Evolutionary conservation across 37 sponge, comb jelly and placozoan genomes (phyloP).

Genomic region (Crambe crambe): DNA sequence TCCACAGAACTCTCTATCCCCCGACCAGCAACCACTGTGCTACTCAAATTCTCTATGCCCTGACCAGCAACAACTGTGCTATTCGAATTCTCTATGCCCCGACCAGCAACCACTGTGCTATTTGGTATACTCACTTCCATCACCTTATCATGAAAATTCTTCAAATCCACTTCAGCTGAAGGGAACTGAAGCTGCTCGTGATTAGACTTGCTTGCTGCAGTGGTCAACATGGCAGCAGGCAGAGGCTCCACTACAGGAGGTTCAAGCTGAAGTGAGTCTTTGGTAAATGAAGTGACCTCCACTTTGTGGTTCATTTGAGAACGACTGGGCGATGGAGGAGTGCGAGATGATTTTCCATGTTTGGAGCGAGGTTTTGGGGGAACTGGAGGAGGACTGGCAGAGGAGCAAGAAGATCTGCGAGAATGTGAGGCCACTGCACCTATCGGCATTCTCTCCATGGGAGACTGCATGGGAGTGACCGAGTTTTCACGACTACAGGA

Average conservation of each 20-base stretch:
- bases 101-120: background rate
- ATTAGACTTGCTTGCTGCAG: background rate
- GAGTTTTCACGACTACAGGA: background rate
- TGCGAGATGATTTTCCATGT: background rate
- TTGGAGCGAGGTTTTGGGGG: conserved; percentile 18
- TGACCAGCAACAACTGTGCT: too few relatives aligned
- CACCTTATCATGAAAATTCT: conserved; percentile 1
- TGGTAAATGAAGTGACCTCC: background rate
- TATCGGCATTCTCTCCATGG: background rate
- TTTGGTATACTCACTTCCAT: too few relatives aligned
- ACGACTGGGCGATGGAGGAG: background rate
- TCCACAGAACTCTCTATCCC: background rate
- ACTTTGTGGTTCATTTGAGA: background rate
- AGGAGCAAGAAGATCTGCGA: background rate
- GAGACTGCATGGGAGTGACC: background rate
- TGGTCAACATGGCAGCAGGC: background rate
- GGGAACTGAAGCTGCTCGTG: background rate
- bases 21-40: background rate
- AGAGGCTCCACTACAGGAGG: background rate
- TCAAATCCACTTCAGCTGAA: background rate
- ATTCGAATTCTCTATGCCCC: background rate
- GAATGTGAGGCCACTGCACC: background rate
- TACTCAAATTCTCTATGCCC: too few relatives aligned
- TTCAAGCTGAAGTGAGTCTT: background rate
- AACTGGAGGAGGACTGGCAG: conserved; percentile 9